Conservation (phyloP, 2,113 vertebrate species). For the Rhegmatorhina hoffmannsi region DNA sequence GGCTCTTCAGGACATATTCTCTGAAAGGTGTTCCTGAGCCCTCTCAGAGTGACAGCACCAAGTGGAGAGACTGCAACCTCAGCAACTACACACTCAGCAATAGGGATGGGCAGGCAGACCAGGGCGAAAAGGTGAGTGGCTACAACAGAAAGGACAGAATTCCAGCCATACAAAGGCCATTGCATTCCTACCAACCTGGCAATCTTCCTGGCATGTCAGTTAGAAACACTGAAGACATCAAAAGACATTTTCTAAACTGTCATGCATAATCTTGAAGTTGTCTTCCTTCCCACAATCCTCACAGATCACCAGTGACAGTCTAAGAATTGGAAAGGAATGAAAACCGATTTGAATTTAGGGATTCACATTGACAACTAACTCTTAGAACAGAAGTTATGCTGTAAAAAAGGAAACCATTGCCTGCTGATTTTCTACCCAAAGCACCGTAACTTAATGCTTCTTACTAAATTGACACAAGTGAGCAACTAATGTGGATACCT, state of each 20-base stretch:
- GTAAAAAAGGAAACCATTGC: background rate
- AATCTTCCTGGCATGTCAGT: background rate
- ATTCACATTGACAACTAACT: background rate
- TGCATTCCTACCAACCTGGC: background rate
- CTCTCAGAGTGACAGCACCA: background rate
- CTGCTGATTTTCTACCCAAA: background rate
- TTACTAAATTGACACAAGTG: background rate
- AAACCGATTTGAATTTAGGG: background rate
- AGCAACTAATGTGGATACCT: background rate
- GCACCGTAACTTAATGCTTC: background rate
- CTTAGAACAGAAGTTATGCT: background rate
- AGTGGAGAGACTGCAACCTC: background rate
- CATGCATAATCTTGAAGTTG: background rate
- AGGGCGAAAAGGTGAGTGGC: background rate
- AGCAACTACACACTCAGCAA: background rate
- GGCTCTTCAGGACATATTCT: background rate
- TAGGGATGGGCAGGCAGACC: background rate
- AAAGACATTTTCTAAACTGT: background rate
- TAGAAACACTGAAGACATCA: background rate
- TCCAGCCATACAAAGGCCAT: background rate
- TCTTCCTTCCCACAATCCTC: background rate
- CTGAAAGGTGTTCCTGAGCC: background rate
- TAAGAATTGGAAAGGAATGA: background rate
- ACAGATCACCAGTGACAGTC: background rate
- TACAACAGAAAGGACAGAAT: background rate